Base-by-base conservation (phyloP, 2,113 vertebrate genomes). In the Podiceps cristatus region DNA sequence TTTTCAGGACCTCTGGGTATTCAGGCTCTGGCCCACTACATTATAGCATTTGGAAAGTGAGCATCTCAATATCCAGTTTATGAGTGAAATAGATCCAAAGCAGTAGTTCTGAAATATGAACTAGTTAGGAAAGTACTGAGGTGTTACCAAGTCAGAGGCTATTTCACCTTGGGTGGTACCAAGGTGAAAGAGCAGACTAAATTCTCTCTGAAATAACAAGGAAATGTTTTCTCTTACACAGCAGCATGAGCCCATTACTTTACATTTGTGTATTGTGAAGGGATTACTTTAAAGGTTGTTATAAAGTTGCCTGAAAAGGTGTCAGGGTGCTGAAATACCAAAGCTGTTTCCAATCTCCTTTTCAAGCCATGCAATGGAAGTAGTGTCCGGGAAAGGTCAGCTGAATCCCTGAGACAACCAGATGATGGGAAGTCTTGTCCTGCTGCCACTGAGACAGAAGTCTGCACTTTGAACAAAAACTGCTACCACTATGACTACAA, bases 401-500 rank as follows among this genome's bases (percentile, higher is more conserved):
- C 99, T 10, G 97, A 98, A 84, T 95, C 97, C 55, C 97, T 99
- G 7, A 98, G 99, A 63, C 98, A 98, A 42, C 98, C 99, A 28
- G 98, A 98, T 24, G 97, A 98, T 64, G 99, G 99, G 58, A 98
- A 98, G 81, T 89, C 98, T 81, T 99, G 99, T 94, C 99, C 99
- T 8, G 90, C 98, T 62, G 96, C 98, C 13, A 97, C 97, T 0
- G 98, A 99, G 95, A 98, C 96, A 33, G 99, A 99, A 83, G 96
- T 98, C 24, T 99, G 99, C 90, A 93, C 97, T 88, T 98, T 99
- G 93, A 99, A 99, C 98, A 99, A 98, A 96, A 99, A 99, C 98
- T 99, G 99, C 92, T 99, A 98, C 98, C 99, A 99, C 98, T 99
- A 99, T 96, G 99, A 99, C 92, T 99, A 99, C 98, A 99, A 99